Conservation (phyloP, 1,140 invertebrate species). For the Lamellibrachia luymesi region DNA sequence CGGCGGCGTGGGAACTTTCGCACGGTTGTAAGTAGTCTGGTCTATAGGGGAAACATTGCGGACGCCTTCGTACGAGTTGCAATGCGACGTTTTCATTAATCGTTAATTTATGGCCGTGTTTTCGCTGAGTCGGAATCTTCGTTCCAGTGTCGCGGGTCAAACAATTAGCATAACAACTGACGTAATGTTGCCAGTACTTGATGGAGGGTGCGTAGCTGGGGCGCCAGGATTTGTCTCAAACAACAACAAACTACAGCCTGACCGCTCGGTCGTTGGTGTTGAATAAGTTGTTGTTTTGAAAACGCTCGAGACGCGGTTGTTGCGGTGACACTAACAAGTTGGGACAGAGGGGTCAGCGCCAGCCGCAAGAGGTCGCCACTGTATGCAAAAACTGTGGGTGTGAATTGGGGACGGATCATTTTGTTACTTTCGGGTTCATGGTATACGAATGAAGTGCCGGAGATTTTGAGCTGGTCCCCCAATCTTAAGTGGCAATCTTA, state of each 20-base stretch:
- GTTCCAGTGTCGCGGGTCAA: background rate
- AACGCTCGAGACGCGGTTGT: no score
- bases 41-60: background rate
- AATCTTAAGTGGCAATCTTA: no score
- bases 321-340: no score
- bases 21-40: background rate
- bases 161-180: background rate
- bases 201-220: background rate
- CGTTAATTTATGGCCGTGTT: background rate
- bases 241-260: background rate
- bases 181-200: background rate
- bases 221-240: background rate
- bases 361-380: no score
- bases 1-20: background rate
- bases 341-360: no score
- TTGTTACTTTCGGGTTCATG: no score
- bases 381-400: no score
- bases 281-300: no score
- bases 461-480: no score
- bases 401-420: no score
- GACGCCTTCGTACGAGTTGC: background rate
- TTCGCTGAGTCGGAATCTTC: background rate
- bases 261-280: no score
- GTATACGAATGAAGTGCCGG: no score
- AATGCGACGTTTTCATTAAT: background rate